A percentile compares a stretch with the other conserved stretches of the same genome.
phyloP scores from a whole-genome alignment of 2,113 vertebrate species.

The Brachypodius melanocephalos region DNA sequence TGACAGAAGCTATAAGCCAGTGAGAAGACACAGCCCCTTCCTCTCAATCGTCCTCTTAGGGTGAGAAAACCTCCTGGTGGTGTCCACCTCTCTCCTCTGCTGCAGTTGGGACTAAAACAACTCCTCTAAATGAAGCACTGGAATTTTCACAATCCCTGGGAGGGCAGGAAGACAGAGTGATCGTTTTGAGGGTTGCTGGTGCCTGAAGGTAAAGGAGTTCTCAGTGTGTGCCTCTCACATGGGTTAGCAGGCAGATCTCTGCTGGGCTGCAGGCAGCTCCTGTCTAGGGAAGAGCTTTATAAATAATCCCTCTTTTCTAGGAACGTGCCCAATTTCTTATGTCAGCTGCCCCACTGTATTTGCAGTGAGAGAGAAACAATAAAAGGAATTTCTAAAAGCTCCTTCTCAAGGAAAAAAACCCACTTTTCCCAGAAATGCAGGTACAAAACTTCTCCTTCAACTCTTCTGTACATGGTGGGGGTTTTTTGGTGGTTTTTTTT shows the following conservation, averaged over 20 bases:
- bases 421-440: background rate
- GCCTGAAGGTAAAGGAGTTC: background rate
- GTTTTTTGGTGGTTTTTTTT: background rate
- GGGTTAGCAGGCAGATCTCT: background rate
- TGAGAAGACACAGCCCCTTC: background rate
- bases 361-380: background rate
- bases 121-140: background rate
- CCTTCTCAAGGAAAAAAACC: background rate
- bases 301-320: background rate
- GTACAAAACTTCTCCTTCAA: background rate
- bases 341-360: background rate
- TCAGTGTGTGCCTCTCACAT: background rate
- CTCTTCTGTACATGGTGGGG: rapidly evolving
- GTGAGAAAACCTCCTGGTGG: background rate
- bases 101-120: background rate
- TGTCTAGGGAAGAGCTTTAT: background rate
- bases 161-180: background rate
- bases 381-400: background rate
- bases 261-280: background rate
- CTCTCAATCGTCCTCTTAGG: background rate
- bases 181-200: background rate
- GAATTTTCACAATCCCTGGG: background rate
- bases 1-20: background rate
- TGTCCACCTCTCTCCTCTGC: background rate
- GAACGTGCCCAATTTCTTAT: background rate